A percentile compares a stretch with the other conserved stretches of the same genome.
Evolutionary conservation across 1,140 invertebrate genomes (phyloP).

Genomic region (Melanaphis sacchari): DNA sequence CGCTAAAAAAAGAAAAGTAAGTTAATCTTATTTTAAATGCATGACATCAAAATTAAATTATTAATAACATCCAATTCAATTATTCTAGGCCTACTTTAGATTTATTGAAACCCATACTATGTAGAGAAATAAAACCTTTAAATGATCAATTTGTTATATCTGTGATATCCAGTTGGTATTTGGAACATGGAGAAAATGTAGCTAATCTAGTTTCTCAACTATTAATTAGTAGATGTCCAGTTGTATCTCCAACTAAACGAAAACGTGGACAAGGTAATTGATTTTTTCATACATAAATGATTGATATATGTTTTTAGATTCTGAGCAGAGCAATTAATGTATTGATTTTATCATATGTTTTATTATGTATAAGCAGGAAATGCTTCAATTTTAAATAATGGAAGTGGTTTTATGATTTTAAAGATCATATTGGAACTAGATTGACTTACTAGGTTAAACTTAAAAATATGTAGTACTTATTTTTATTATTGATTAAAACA

Average conservation of each 20-base stretch:
- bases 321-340: no score
- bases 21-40: constrained; percentile 59
- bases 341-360: no score
- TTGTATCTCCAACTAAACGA: constrained; percentile 86
- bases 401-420: no score
- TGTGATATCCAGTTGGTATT: constrained; percentile 89
- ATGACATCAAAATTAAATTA: neutral
- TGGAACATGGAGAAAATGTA: constrained; percentile 83
- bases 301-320: neutral
- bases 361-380: no score
- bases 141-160: constrained; percentile 86
- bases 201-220: constrained; percentile 82
- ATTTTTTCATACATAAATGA: neutral
- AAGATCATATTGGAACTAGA: no score
- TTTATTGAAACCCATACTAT: constrained; percentile 82
- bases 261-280: constrained; percentile 70
- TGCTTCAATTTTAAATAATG: no score
- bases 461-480: no score
- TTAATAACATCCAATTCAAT: constrained; percentile 30
- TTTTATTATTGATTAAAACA: no score
- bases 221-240: constrained; percentile 78
- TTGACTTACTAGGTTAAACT: no score
- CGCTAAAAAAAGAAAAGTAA: constrained; percentile 90
- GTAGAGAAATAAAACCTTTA: constrained; percentile 74
- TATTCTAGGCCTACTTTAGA: constrained; percentile 79